These are phyloP conservation scores for Elgaria multicarinata DNA, from an alignment of 2,113 vertebrate species.

Conservation along the genomic window DNA sequence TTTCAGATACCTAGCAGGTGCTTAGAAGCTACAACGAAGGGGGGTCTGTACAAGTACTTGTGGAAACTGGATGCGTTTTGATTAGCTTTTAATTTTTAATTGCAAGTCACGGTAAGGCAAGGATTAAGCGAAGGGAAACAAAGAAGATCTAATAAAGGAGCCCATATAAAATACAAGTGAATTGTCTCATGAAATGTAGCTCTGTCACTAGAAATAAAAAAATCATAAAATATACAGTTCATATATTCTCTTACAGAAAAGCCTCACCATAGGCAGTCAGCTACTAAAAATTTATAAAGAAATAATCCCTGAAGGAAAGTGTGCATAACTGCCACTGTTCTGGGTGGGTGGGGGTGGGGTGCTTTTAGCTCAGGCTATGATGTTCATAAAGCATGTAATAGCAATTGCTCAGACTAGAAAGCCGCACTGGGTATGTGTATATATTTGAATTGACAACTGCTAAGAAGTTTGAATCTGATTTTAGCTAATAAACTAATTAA, in stretches of 20 bases:
- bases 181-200: slow-evolving; percentile 67
- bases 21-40: background rate
- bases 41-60: background rate
- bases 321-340: slow-evolving; percentile 46
- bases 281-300: slow-evolving; percentile 71
- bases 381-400: slow-evolving; percentile 64
- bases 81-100: slow-evolving; percentile 62
- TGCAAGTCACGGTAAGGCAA: slow-evolving; percentile 49
- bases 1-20: background rate
- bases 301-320: slow-evolving; percentile 63
- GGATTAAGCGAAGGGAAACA: slow-evolving; percentile 62
- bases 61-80: slow-evolving; percentile 44
- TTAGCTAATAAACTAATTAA: slow-evolving; percentile 3
- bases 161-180: slow-evolving; percentile 69
- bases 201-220: slow-evolving; percentile 67
- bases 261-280: slow-evolving; percentile 54
- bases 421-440: background rate
- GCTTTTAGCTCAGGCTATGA: slow-evolving; percentile 65
- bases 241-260: slow-evolving; percentile 60
- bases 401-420: slow-evolving; percentile 64
- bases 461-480: slow-evolving; percentile 1
- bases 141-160: slow-evolving; percentile 68
- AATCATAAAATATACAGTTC: slow-evolving; percentile 67
- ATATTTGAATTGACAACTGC: background rate
- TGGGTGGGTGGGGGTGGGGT: too few species aligned